These are phyloP conservation scores for Peromyscus attwateri DNA, from an alignment of 2,797 vertebrate species.

Conservation along the genomic window DNA sequence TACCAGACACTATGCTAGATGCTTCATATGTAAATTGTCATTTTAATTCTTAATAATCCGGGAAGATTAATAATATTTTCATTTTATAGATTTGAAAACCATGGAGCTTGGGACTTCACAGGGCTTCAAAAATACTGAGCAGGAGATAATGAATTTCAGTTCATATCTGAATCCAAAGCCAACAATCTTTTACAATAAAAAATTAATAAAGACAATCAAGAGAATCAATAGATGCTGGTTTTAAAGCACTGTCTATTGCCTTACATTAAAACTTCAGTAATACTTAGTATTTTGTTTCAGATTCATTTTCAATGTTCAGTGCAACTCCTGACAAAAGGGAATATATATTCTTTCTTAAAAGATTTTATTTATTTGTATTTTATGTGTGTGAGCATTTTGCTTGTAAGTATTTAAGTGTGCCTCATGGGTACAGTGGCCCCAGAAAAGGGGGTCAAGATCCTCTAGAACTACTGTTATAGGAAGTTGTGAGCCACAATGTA, in stretches of 20 bases:
- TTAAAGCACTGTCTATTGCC: constrained; percentile 8
- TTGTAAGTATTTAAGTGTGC: not conserved
- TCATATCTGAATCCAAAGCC: constrained; percentile 50
- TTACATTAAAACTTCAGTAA: constrained; percentile 54
- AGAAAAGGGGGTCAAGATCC: not conserved
- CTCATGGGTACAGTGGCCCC: not conserved
- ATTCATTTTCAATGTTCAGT: constrained; percentile 46
- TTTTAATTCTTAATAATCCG: constrained; percentile 55
- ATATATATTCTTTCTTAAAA: not conserved
- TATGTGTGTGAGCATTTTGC: not conserved
- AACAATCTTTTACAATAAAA: constrained; percentile 41
- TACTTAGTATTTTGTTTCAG: constrained; percentile 60
- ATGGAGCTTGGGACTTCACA: constrained; percentile 9
- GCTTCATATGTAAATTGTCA: not conserved
- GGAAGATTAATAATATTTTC: constrained; percentile 39
- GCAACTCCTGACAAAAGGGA: constrained; percentile 37
- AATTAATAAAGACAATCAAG: constrained; percentile 33
- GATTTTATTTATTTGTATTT: not conserved
- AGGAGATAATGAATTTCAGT: constrained; percentile 52
- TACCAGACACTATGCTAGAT: not conserved
- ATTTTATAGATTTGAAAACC: constrained; percentile 32
- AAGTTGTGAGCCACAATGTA: not conserved
- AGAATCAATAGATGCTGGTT: not conserved
- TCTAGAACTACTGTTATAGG: not conserved
- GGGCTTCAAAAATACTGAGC: not conserved